Evolutionary conservation across 1,140 invertebrate species (phyloP).

Genomic region (Oryzaephilus surinamensis): DNA sequence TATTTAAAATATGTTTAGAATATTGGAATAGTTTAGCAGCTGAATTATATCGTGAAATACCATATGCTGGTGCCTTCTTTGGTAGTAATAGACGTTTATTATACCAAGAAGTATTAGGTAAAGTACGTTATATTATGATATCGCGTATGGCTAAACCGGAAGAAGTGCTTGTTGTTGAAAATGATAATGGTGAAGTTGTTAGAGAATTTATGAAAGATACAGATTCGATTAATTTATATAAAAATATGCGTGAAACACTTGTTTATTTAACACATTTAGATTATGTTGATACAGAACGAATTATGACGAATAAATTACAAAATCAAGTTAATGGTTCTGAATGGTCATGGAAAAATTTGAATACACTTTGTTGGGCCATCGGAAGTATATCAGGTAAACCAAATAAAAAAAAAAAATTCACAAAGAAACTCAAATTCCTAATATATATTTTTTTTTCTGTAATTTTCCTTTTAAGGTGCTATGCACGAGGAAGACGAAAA

Average conservation of each 20-base stretch:
- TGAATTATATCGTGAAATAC: constrained; percentile 77
- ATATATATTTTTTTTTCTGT: no score
- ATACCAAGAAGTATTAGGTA: constrained; percentile 59
- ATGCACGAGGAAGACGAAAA: constrained; percentile 99
- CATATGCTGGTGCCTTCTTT: constrained; percentile 34
- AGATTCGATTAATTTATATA: constrained; percentile 98
- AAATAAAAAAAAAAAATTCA: no score
- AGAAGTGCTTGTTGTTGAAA: constrained; percentile 99
- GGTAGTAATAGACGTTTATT: constrained; percentile 35
- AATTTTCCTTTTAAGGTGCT: no score
- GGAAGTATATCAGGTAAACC: constrained; percentile 99
- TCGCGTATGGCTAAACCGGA: constrained; percentile 99
- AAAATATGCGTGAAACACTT: constrained; percentile 98
- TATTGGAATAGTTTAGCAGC: constrained; percentile 94
- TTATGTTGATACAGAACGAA: constrained; percentile 92
- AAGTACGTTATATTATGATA: constrained; percentile 98
- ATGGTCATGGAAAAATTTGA: constrained; percentile 99
- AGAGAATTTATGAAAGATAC: constrained; percentile 99
- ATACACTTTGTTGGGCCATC: constrained; percentile 99
- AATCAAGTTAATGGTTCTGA: constrained; percentile 98
- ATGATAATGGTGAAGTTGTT: constrained; percentile 99
- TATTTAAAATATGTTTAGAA: constrained; percentile 99
- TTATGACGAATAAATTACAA: constrained; percentile 98
- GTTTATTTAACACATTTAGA: constrained; percentile 99
- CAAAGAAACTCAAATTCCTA: no score